Base-by-base conservation (phyloP, 1,140 invertebrate species). In the Solenopsis invicta region DNA sequence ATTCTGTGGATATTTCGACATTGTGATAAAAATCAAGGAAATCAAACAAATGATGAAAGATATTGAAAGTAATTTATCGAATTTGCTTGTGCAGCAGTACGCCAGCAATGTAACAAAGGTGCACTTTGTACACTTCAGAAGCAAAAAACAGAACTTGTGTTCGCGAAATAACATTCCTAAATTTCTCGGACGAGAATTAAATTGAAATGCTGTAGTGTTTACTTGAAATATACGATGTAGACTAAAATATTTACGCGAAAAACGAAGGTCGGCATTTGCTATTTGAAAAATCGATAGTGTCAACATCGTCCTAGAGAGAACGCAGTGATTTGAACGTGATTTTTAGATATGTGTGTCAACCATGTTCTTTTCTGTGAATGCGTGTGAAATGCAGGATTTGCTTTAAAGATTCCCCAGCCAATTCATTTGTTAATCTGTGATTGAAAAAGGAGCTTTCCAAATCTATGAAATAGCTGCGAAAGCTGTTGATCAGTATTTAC, bases 131-230 rank as follows among this genome's bases (percentile, higher is more conserved):
- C 16, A 29, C 21, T 72, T 21, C 21, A 71, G 1, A 8, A 82
- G 67, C 18, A 82, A 82, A 82, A 74, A 37, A 45, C 52, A 12
- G 6, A 6, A 45, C 18, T 59, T 13, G 18, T 5, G 41, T 24
- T 74, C 4, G 18, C 37, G 21, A 82, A 82, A 54, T 82, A 69
- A 52, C 50, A 54, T 81, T 45, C 37, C 37, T 81, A 56, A 71
- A 71, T 71, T 84, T 29, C 24, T 54, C 6, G n/a, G 24, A 61
- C 80, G 67, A 84, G 34, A 84, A 84, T 84, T 84, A 84, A 84
- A 61, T 84, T 74, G 69, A 84, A 74, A 84, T 45, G 52, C 21
- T 82, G 80, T 84, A 75, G 69, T 75, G 54, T 75, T 84, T 84
- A 84, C 69, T 59, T 61, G 66, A 56, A 16, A 21, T 71, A 45